phyloP scores from a whole-genome alignment of 2,113 vertebrate genomes.

The Tinamus guttatus region DNA sequence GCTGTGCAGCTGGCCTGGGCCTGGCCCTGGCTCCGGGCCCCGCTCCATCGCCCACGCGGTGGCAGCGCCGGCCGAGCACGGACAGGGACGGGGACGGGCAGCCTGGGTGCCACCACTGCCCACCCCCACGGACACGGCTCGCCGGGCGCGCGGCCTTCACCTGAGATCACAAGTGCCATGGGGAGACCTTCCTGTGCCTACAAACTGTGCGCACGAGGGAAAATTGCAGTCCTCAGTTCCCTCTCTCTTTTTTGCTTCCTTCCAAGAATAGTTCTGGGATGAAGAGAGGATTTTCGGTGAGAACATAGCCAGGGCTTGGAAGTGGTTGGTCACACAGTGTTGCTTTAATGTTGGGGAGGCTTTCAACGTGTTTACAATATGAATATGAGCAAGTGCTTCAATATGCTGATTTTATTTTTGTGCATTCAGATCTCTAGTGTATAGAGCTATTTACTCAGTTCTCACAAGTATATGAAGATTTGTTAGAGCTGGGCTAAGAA shows the following conservation, averaged over 20 bases:
- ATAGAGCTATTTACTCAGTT: not conserved
- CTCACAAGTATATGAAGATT: slow-evolving; percentile 1
- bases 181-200: not conserved
- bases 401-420: not conserved
- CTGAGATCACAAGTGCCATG: accelerated
- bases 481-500: not conserved
- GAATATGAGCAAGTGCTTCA: not conserved
- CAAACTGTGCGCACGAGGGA: not conserved
- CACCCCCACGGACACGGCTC: accelerated
- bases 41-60: slow-evolving; percentile 21
- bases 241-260: not conserved
- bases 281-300: not conserved
- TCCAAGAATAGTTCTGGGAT: not conserved
- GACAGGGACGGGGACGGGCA: too few relatives aligned
- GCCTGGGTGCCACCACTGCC: too few relatives aligned
- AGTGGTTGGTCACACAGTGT: not conserved
- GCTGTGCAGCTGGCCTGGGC: too few relatives aligned
- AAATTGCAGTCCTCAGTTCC: not conserved
- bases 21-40: too few relatives aligned
- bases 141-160: not conserved
- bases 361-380: not conserved
- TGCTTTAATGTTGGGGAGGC: not conserved
- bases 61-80: slow-evolving; percentile 44
- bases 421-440: not conserved
- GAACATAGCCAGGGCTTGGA: not conserved